phyloP scores from a whole-genome alignment of 2,113 vertebrate species.

The Lycocorax pyrrhopterus region DNA sequence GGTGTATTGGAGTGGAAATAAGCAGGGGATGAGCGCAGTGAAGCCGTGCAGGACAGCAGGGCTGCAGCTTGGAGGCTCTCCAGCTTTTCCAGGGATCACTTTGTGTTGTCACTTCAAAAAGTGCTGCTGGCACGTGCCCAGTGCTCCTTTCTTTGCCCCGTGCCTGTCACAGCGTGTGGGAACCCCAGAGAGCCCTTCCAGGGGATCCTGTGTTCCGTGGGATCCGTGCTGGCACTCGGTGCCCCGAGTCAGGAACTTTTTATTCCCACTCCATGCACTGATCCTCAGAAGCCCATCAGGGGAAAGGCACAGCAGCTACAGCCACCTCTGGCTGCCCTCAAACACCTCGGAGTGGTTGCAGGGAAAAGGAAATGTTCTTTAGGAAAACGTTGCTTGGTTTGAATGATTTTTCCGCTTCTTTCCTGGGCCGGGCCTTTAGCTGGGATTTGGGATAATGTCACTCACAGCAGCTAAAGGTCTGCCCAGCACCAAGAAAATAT shows the following conservation, averaged over 20 bases:
- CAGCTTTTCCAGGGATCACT: neutral
- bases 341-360: neutral
- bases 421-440: neutral
- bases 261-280: neutral
- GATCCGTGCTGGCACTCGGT: neutral
- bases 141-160: fast-evolving
- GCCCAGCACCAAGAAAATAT: neutral
- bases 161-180: fast-evolving
- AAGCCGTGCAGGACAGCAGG: neutral
- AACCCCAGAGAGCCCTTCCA: neutral
- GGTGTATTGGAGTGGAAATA: fast-evolving
- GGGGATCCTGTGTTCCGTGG: neutral
- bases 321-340: neutral
- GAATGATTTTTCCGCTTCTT: neutral
- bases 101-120: neutral
- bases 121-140: neutral
- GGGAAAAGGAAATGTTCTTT: neutral
- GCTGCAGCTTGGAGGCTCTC: neutral
- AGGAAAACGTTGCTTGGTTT: neutral
- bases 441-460: neutral
- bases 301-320: neutral
- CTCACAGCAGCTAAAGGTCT: neutral
- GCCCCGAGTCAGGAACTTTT: neutral
- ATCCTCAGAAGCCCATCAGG: neutral
- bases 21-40: fast-evolving